A percentile compares a stretch with the other conserved stretches of the same genome.
Conservation (phyloP, 2,888 invertebrate species). For the Drosophila atripex region DNA sequence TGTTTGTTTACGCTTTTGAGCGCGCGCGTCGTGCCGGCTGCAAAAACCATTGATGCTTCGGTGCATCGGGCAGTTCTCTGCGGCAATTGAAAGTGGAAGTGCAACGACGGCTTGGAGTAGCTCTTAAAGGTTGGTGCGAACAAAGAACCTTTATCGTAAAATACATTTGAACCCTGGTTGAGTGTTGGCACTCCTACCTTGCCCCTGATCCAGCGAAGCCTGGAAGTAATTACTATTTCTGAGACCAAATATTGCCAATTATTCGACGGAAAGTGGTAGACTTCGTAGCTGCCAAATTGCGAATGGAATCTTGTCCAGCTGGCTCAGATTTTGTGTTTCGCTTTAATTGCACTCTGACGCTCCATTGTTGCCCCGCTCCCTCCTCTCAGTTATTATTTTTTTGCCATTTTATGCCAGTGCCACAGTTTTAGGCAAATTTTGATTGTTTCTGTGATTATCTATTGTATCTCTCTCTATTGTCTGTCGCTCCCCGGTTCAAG, state of each 20-base stretch:
- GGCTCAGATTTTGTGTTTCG: conserved; percentile 27
- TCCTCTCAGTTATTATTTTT: conserved; percentile 11
- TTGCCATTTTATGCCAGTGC: background rate
- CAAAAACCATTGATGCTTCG: conserved; percentile 2
- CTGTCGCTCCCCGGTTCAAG: conserved; percentile 33
- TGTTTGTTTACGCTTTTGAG: background rate
- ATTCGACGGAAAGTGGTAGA: too few relatives aligned
- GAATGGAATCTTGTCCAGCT: conserved; percentile 56
- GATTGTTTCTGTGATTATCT: conserved; percentile 15
- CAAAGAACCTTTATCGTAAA: too few relatives aligned
- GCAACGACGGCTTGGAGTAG: background rate
- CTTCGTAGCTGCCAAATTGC: conserved; percentile 42
- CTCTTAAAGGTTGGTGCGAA: conserved; percentile 42
- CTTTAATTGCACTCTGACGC: conserved; percentile 57
- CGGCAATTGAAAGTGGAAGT: conserved; percentile 68
- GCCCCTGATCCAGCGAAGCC: too few relatives aligned
- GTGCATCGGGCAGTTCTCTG: background rate
- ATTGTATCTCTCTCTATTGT: conserved; percentile 15
- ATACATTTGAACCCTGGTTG: too few relatives aligned
- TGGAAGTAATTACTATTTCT: too few relatives aligned
- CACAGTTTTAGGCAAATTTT: conserved; percentile 11
- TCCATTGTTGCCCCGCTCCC: conserved; percentile 32
- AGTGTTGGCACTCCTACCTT: too few relatives aligned
- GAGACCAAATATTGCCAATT: too few relatives aligned
- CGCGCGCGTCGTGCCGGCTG: conserved; percentile 2